Percentiles rank a stretch among this genome's conserved stretches.
phyloP scores from a whole-genome alignment of 1,140 invertebrate species.

The Melitaea cinxia region DNA sequence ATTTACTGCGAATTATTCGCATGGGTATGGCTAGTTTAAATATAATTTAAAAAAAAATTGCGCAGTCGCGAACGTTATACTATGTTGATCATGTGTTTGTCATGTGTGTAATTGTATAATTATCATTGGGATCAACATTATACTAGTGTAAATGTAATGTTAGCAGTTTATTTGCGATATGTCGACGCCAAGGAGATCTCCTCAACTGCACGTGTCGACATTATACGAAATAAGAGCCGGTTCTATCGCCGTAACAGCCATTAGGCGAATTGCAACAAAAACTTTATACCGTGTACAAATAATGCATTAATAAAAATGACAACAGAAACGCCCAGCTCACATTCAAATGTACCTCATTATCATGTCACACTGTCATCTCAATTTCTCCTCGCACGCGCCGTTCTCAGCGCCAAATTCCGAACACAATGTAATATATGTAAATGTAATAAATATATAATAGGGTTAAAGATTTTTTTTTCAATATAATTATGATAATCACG shows the following conservation, averaged over 20 bases:
- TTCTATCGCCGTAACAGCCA: conserved; percentile 34
- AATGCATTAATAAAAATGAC: not conserved
- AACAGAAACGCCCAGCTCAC: not conserved
- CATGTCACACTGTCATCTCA: conserved; percentile 39
- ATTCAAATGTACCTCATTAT: conserved; percentile 34
- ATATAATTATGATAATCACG: conserved; percentile 63
- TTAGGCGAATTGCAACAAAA: conserved; percentile 31
- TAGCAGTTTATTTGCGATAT: not conserved
- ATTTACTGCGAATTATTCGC: too few relatives aligned
- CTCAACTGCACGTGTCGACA: conserved; percentile 1
- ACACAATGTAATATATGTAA: conserved; percentile 61
- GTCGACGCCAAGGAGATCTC: conserved; percentile 8
- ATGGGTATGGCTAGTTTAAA: too few relatives aligned
- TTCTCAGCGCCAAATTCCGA: conserved; percentile 8
- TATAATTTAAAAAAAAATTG: too few relatives aligned
- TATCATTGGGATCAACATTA: not conserved
- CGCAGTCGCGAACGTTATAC: too few relatives aligned
- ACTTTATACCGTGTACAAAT: conserved; percentile 12
- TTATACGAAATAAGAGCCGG: conserved; percentile 26
- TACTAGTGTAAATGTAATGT: not conserved
- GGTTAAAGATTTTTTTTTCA: conserved; percentile 53
- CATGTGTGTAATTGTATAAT: too few relatives aligned
- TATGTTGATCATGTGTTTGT: too few relatives aligned
- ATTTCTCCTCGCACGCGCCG: conserved; percentile 53
- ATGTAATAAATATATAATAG: conserved; percentile 53